Evolutionary conservation across 92 coral and sea anemone genomes (phyloP), one percentile per base, ranked within the genome.

Genomic region (Phymanthus crucifer): DNA sequence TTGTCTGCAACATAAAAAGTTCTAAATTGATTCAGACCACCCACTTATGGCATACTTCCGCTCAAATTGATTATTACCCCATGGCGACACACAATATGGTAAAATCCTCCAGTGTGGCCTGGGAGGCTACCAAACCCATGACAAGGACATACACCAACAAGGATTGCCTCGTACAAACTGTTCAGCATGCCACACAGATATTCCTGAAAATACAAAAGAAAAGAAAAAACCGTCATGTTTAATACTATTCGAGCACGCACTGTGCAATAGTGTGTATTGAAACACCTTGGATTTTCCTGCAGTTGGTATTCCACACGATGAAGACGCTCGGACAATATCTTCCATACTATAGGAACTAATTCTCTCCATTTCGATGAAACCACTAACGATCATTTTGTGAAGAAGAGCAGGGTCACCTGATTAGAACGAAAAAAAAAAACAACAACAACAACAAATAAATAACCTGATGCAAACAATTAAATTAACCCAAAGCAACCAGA

Each of bases 71-170:
- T 29, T 50, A 70, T 21, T 68, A 77, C 87, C 78, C 87, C 87
- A 77, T 76, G 87, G 43, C 87, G 77, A 33, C 87, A 83, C 9
- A 83, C 79, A 58, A 84, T 43, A 80, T 80, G 85, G 40, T 85
- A 80, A 67, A 85, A 85, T 61, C 89, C 89, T 45, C 85, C 85
- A 14, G 81, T 85, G 79, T 84, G 83, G 16, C 84, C 89, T 5
- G 78, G 71, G 27, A 72, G 47, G 73, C 72, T 81, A 37, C 79
- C 79, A 81, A 81, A 81, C 10, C 85, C 70, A 61, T 81, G 85
- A 47, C 85, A 81, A 2, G 85, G 85, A 72, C 85, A 81, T 40
- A 52, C 50, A 17, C 85, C 85, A 34, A 81, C 32, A 6, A 81
- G 67, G 32, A 81, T 81, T 21, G 72, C 48, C 43, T 72, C 79